phyloP scores from a whole-genome alignment of 2,113 vertebrate species.

The Dicrurus megarhynchus region DNA sequence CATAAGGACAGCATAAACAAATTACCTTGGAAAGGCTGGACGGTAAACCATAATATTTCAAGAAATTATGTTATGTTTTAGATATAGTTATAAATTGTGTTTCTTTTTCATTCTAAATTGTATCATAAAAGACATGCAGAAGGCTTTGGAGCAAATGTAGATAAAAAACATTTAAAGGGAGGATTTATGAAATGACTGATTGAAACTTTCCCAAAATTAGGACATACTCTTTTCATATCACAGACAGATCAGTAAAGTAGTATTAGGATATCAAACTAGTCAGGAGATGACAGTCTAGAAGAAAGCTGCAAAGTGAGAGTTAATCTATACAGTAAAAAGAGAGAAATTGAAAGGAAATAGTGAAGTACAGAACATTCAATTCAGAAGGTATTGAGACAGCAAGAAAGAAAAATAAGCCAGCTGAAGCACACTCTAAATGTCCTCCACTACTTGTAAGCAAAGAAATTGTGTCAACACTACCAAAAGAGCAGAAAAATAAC shows the following conservation, averaged over 20 bases:
- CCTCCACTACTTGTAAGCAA: neutral
- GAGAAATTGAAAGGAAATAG: neutral
- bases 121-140: neutral
- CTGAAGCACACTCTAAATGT: neutral
- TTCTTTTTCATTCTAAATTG: neutral
- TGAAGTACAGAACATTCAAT: neutral
- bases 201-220: neutral
- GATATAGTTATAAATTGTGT: neutral
- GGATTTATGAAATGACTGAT: neutral
- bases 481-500: constrained; percentile 18
- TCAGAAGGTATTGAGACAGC: neutral
- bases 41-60: neutral
- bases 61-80: neutral
- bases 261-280: neutral
- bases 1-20: neutral
- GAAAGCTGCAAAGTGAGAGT: neutral
- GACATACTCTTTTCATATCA: neutral
- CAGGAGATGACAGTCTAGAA: neutral
- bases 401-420: neutral
- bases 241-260: neutral
- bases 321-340: neutral
- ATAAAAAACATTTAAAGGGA: neutral
- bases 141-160: neutral
- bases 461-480: constrained; percentile 12
- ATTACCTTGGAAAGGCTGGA: neutral